Conservation (phyloP, 1,140 invertebrate species). For the Diabrotica undecimpunctata region DNA sequence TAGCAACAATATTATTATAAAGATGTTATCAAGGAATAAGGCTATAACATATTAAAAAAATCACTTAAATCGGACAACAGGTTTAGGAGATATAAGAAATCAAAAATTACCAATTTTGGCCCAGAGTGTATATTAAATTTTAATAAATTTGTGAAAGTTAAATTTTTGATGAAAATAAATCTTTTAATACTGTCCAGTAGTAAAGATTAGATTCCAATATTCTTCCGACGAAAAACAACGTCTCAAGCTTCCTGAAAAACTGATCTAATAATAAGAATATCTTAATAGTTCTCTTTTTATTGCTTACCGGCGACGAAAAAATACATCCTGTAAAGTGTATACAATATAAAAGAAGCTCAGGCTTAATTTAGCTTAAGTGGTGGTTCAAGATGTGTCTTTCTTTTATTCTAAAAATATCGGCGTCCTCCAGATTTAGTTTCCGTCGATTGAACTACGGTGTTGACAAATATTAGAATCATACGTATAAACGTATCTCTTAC, state of each 20-base stretch:
- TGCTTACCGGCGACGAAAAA: background rate
- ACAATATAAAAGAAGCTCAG: background rate
- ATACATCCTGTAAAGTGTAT: background rate
- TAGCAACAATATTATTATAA: too few relatives aligned
- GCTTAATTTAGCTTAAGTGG: conserved; percentile 2
- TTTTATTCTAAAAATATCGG: background rate
- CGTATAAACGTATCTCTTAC: background rate
- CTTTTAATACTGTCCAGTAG: too few relatives aligned
- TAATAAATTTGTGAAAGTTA: too few relatives aligned
- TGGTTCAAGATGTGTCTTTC: background rate
- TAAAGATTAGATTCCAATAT: too few relatives aligned
- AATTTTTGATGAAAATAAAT: too few relatives aligned
- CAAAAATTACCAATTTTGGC: too few relatives aligned
- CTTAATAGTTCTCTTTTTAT: background rate
- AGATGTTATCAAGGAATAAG: too few relatives aligned
- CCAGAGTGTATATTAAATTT: too few relatives aligned
- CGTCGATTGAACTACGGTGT: background rate
- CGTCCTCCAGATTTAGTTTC: background rate
- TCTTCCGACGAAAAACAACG: too few relatives aligned
- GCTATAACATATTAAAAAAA: too few relatives aligned
- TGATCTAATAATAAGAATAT: background rate
- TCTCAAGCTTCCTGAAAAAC: background rate
- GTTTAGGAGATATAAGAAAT: too few relatives aligned
- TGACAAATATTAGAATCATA: background rate
- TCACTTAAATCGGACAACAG: too few relatives aligned